phyloP scores from a whole-genome alignment of 2,888 invertebrate genomes.

The Mimachlamys varia region DNA sequence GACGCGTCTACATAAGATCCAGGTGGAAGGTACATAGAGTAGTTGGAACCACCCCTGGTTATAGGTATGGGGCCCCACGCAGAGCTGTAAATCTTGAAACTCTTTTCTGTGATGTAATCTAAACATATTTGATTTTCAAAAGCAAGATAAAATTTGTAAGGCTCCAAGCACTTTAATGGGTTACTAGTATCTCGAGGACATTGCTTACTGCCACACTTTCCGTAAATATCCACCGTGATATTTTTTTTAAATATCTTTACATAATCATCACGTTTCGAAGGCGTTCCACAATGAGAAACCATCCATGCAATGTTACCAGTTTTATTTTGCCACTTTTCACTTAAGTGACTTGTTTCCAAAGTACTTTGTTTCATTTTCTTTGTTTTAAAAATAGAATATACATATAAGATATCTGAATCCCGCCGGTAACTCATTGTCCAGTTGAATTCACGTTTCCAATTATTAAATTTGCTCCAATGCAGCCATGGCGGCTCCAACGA shows the following conservation, averaged over 20 bases:
- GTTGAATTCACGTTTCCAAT: background rate
- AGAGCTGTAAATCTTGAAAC: background rate
- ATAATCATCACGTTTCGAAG: background rate
- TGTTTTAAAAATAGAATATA: background rate
- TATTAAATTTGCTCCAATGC: background rate
- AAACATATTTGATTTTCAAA: slow-evolving; percentile 1
- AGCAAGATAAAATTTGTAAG: background rate
- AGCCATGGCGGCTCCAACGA: background rate
- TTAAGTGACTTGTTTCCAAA: background rate
- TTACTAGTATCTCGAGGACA: background rate
- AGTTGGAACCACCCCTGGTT: background rate
- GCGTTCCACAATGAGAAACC: background rate
- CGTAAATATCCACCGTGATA: background rate
- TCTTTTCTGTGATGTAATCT: background rate
- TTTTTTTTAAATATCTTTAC: background rate
- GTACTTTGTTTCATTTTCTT: background rate
- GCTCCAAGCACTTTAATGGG: background rate
- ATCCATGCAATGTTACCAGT: background rate
- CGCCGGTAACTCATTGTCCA: background rate
- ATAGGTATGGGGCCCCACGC: background rate
- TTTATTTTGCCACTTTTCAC: background rate
- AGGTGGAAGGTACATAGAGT: background rate
- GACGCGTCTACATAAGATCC: slow-evolving; percentile 18
- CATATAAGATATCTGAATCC: background rate
- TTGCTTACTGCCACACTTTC: background rate